Conservation (phyloP, 2,888 invertebrate genomes). For the Tortricodes alternella region DNA sequence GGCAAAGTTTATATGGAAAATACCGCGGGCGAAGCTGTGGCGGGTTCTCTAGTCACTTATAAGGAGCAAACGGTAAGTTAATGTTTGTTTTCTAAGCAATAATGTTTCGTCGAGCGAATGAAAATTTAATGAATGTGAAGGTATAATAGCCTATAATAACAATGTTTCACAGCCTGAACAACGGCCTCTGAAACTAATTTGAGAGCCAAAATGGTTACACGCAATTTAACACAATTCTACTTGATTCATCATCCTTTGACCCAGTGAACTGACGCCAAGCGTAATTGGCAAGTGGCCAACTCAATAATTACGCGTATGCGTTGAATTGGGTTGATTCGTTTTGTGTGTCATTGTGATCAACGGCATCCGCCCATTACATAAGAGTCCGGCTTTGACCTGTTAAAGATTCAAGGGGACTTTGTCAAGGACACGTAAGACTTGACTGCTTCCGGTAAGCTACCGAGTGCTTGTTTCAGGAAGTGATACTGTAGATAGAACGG, state of each 20-base stretch:
- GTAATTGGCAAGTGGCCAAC: conserved; percentile 31
- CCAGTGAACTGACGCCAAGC: conserved; percentile 9
- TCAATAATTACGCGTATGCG: conserved; percentile 16
- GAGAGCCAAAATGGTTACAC: neutral
- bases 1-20: no score
- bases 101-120: no score
- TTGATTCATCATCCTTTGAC: conserved; percentile 30
- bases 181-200: conserved; percentile 1
- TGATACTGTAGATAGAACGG: neutral
- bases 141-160: conserved; percentile 17
- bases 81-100: no score
- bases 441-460: neutral
- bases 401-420: conserved; percentile 9
- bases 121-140: neutral
- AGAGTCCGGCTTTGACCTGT: conserved; percentile 23
- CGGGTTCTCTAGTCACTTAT: no score
- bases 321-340: conserved; percentile 24
- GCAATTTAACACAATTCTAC: conserved; percentile 7
- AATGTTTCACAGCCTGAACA: conserved; percentile 15
- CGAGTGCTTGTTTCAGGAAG: neutral
- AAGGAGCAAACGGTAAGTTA: no score
- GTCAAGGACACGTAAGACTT: neutral
- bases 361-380: conserved; percentile 20
- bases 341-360: conserved; percentile 19
- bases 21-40: no score